Evolutionary conservation across 1,140 invertebrate genomes (phyloP), one percentile per base, ranked within the genome.

Genomic region (Pectinophora gossypiella): DNA sequence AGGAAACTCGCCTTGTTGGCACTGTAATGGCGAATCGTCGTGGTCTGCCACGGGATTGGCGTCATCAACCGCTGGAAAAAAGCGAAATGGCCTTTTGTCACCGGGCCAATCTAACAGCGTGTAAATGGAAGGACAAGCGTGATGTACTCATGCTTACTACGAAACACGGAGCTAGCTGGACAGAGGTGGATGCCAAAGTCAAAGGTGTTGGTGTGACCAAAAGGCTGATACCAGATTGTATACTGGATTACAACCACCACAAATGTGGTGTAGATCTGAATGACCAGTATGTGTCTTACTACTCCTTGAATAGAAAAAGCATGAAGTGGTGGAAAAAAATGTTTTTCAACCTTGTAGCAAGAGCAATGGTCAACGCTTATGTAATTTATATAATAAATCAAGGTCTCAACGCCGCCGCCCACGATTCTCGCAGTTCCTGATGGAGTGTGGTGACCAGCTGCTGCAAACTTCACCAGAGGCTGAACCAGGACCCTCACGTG

Each of bases 41-140:
- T 61, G 59, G 50, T 50, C 20, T 61, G 42, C 54, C 46, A 1
- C 59, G 56, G 36, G 47, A 50, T 13, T 61, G 59, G 59, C 54
- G 54, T 23, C 32, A 56, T 10, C 54, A 56, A 42, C 47, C 42
- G 4, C 15, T 48, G 23, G 45, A 48, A 6, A 46, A 36, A 50
- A 12, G 48, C 20, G 47, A 53, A 53, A 56, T 60, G 58, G 22
- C 49, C 38, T 60, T 60, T 40, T 60, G 58, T 56, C 58, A 56
- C 40, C 44, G 53, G 12, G 48, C 10, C 0, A 54, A 59, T 59
- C 3, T 59, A 13, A 59, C 57, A 3, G 49, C 44, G 6, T 61
- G 42, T 43, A 68, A 69, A 43, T 67, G 69, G 66, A 64, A 58
- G 51, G 61, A 69, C 50, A 62, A 63, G 51, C 53, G 61, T 44